These are phyloP conservation scores for Galeopsomyia nigrocyanea DNA, from an alignment of 2,888 invertebrate genomes.

Conservation along the genomic window DNA sequence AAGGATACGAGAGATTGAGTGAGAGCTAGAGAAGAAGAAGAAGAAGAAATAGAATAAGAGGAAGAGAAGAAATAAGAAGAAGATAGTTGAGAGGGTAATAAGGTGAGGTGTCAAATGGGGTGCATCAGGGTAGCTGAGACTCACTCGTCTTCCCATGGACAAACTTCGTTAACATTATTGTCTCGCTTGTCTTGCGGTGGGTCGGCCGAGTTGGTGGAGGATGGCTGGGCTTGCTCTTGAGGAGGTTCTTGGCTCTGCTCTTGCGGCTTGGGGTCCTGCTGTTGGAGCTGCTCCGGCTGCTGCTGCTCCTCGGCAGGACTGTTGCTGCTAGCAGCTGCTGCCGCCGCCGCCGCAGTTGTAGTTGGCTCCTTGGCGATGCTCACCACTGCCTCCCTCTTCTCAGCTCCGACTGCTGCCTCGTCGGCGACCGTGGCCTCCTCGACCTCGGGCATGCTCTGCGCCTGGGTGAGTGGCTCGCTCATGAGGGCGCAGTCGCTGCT, in stretches of 20 bases:
- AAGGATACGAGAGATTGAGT: neutral
- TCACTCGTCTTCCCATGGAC: constrained; percentile 97
- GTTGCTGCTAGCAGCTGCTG: constrained; percentile 56
- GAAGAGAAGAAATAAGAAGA: no score
- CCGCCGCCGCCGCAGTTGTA: constrained; percentile 64
- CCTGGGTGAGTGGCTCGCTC: constrained; percentile 43
- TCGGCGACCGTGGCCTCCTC: constrained; percentile 36
- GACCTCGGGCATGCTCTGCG: constrained; percentile 39
- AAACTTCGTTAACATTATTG: constrained; percentile 84
- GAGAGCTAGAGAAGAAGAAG: neutral
- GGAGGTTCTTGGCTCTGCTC: neutral
- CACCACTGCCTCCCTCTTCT: constrained; percentile 53
- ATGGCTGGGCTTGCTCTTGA: no score
- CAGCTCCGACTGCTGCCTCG: constrained; percentile 24
- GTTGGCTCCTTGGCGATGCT: constrained; percentile 35
- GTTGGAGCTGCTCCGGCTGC: constrained; percentile 20
- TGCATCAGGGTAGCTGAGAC: constrained; percentile 66
- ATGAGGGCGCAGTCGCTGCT: constrained; percentile 45
- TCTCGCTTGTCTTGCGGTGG: constrained; percentile 64
- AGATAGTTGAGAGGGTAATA: no score
- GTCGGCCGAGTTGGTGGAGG: neutral
- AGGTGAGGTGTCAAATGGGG: no score
- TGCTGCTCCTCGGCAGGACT: constrained; percentile 63
- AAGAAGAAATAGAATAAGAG: no score
- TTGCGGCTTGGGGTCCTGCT: neutral